Percentiles rank a stretch among this genome's conserved stretches.
Conservation (phyloP, 2,113 vertebrate genomes). For the Megalops atlanticus region DNA sequence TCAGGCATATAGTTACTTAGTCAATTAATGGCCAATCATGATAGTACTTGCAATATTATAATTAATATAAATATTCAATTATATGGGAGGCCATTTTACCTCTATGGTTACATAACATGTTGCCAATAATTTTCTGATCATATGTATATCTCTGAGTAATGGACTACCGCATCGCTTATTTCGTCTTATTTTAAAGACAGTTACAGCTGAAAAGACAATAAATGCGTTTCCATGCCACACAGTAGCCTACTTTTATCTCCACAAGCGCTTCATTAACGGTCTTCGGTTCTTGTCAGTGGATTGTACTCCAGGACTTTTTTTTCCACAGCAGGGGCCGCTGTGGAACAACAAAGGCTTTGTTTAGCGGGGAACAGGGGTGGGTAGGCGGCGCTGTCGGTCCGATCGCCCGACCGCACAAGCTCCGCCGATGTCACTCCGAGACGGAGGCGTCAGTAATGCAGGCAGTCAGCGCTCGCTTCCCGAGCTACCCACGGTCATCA, state of each 20-base stretch:
- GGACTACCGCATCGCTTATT: too few relatives aligned
- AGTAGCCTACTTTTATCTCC: not conserved
- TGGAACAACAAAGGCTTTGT: constrained; percentile 9
- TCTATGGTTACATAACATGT: not conserved
- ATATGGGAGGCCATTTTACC: too few relatives aligned
- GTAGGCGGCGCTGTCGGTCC: constrained; percentile 8
- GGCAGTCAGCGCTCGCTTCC: constrained; percentile 5
- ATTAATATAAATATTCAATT: too few relatives aligned
- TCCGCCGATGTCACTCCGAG: constrained; percentile 6
- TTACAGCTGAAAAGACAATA: not conserved
- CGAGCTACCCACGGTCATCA: constrained; percentile 17
- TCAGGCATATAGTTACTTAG: not conserved
- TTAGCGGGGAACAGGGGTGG: not conserved
- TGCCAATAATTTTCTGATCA: too few relatives aligned
- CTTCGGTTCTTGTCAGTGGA: not conserved
- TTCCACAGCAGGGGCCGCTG: constrained; percentile 1
- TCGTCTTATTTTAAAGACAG: not conserved
- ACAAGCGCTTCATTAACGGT: not conserved
- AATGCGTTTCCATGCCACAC: not conserved
- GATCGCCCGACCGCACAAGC: too few relatives aligned
- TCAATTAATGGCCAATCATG: too few relatives aligned
- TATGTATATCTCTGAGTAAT: not conserved
- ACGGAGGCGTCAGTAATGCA: constrained; percentile 26
- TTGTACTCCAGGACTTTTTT: not conserved
- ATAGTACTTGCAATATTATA: too few relatives aligned